These are phyloP conservation scores for Neofelis nebulosa DNA, from an alignment of 2,113 vertebrate genomes.

Conservation along the genomic window DNA sequence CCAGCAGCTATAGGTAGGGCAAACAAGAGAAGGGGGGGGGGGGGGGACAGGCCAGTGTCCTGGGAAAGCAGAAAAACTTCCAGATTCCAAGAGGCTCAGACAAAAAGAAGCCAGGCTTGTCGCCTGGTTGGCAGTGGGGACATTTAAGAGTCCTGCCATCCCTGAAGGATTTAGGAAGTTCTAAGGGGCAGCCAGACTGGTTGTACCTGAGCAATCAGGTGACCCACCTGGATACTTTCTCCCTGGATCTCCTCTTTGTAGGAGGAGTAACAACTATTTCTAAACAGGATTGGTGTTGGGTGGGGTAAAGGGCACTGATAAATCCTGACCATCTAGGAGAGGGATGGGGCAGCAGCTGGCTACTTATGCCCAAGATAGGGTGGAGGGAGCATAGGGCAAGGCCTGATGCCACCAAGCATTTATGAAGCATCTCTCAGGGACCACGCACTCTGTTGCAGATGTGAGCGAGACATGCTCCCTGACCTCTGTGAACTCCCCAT, in stretches of 20 bases:
- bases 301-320: not conserved
- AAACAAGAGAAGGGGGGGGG: not conserved
- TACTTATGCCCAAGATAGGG: not conserved
- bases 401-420: not conserved
- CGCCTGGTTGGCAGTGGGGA: not conserved
- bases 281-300: not conserved
- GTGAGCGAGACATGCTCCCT: not conserved
- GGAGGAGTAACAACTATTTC: not conserved
- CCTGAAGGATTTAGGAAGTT: not conserved
- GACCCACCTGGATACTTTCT: not conserved
- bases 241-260: not conserved
- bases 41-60: not conserved
- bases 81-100: not conserved
- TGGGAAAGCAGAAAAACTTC: not conserved
- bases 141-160: not conserved
- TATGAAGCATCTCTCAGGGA: not conserved
- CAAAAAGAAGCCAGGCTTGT: not conserved
- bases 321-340: not conserved
- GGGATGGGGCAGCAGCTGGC: not conserved
- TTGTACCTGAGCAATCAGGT: not conserved
- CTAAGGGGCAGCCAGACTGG: not conserved
- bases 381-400: not conserved
- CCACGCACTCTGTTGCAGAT: not conserved
- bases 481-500: not conserved
- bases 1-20: not conserved